These are phyloP conservation scores for Sander vitreus DNA, from an alignment of 2,113 vertebrate genomes.

Conservation along the genomic window DNA sequence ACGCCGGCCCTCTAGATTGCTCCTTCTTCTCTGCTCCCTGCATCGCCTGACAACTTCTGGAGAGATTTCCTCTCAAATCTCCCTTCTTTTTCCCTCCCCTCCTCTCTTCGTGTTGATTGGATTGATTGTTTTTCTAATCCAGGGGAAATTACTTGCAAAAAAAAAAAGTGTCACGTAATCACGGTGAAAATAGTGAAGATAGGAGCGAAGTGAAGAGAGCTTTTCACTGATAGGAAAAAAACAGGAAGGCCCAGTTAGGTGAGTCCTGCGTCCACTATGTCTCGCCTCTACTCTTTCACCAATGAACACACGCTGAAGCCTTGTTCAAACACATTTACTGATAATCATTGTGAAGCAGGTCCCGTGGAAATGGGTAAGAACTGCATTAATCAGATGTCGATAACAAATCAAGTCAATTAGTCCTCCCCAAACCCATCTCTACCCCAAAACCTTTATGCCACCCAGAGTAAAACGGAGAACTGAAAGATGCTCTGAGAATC, in stretches of 20 bases:
- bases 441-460: not conserved
- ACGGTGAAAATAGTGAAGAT: slow-evolving; percentile 63
- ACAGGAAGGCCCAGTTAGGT: slow-evolving; percentile 34
- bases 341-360: not conserved
- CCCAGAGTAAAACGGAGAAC: too few species aligned
- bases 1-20: slow-evolving; percentile 72
- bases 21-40: slow-evolving; percentile 59
- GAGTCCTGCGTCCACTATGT: not conserved
- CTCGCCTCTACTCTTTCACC: not conserved
- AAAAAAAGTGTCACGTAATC: slow-evolving; percentile 71
- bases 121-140: slow-evolving; percentile 87
- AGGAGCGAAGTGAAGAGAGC: slow-evolving; percentile 53
- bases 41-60: slow-evolving; percentile 81
- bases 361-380: not conserved
- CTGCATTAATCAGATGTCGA: not conserved
- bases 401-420: not conserved
- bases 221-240: not conserved
- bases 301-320: slow-evolving; percentile 7
- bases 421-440: not conserved
- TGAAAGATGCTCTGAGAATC: not conserved
- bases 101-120: slow-evolving; percentile 78
- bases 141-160: slow-evolving; percentile 82
- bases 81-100: slow-evolving; percentile 26
- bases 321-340: not conserved
- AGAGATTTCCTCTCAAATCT: slow-evolving; percentile 81